Conservation (phyloP, 2,113 vertebrate genomes). For the Pelecanus crispus region DNA sequence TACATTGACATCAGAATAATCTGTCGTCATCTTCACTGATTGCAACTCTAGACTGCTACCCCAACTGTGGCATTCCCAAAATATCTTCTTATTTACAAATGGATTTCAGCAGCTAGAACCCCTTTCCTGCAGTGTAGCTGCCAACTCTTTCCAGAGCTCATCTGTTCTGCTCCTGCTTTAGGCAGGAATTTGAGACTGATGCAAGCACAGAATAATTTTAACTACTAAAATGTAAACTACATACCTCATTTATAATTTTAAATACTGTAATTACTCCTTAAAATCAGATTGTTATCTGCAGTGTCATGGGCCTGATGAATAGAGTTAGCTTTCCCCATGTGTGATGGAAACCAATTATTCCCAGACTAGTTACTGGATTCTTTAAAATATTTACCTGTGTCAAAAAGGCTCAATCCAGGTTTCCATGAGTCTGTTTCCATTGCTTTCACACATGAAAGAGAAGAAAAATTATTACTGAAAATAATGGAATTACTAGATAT, state of each 20-base stretch:
- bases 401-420: conserved; percentile 73
- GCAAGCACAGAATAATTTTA: neutral
- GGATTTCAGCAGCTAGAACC: neutral
- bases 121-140: neutral
- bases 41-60: neutral
- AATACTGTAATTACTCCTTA: neutral
- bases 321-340: neutral
- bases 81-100: neutral
- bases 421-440: conserved; percentile 78
- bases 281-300: neutral
- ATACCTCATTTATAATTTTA: neutral
- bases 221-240: neutral
- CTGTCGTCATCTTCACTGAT: neutral
- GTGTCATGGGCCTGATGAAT: neutral
- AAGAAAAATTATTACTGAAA: conserved; percentile 24
- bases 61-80: neutral
- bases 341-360: neutral
- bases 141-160: neutral
- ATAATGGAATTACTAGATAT: neutral
- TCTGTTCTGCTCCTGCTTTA: neutral
- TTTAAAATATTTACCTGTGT: conserved; percentile 77
- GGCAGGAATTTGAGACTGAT: neutral
- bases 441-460: conserved; percentile 73
- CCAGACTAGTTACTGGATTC: neutral
- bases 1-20: neutral